These are phyloP conservation scores for Brachymystax lenok DNA, from an alignment of 2,797 vertebrate species.

Conservation along the genomic window DNA sequence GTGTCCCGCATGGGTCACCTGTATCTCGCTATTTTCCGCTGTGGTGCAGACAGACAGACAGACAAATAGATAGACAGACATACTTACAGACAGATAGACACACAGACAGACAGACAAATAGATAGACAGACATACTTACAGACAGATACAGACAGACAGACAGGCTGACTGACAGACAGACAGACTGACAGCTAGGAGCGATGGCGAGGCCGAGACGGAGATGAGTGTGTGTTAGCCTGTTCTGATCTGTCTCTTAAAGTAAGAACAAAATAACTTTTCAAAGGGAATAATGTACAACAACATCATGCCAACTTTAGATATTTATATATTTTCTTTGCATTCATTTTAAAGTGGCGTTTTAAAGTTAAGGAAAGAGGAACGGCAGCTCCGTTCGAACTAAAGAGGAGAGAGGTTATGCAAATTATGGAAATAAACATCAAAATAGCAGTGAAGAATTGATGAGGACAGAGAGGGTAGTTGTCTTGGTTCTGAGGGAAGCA, in stretches of 20 bases:
- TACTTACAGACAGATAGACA: too few species aligned
- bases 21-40: too few species aligned
- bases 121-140: not conserved
- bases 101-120: too few species aligned
- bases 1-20: not conserved
- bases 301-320: constrained; percentile 72
- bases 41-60: too few species aligned
- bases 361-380: constrained; percentile 56
- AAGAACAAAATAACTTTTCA: constrained; percentile 77
- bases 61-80: too few species aligned
- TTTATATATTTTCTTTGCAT: constrained; percentile 52
- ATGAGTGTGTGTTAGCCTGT: constrained; percentile 57
- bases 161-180: not conserved
- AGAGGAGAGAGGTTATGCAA: constrained; percentile 71
- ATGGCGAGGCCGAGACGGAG: constrained; percentile 37
- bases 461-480: constrained; percentile 75
- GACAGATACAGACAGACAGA: too few species aligned
- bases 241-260: constrained; percentile 60
- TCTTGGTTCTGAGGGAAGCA: constrained; percentile 50
- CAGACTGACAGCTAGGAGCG: not conserved
- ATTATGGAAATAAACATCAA: constrained; percentile 72
- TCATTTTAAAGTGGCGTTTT: constrained; percentile 72
- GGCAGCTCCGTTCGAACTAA: not conserved
- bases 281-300: constrained; percentile 79
- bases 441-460: constrained; percentile 81